Evolutionary conservation across 2,113 vertebrate species (phyloP).

Genomic region (Cheirogaleus medius): DNA sequence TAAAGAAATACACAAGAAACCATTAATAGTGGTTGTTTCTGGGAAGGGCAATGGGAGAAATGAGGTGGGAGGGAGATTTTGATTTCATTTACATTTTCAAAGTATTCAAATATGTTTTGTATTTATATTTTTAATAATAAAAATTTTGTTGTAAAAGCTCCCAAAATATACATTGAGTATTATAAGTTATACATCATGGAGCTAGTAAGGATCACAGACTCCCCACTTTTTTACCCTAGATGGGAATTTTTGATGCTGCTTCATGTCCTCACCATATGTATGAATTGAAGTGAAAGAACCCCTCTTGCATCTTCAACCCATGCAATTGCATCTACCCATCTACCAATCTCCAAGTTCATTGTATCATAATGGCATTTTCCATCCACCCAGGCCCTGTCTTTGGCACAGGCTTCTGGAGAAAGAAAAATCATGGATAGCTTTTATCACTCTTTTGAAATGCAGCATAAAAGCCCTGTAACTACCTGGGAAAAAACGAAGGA

Average conservation of each 20-base stretch:
- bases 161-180: background rate
- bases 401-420: background rate
- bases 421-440: slow-evolving; percentile 30
- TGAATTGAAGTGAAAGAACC: background rate
- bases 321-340: background rate
- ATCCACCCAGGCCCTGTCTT: background rate
- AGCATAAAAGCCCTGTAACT: slow-evolving; percentile 20
- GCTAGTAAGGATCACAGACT: background rate
- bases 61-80: background rate
- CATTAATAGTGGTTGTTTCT: background rate
- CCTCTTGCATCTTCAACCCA: background rate
- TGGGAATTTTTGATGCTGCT: background rate
- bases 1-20: background rate
- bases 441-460: slow-evolving; percentile 62
- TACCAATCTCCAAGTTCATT: slow-evolving; percentile 27
- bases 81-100: background rate
- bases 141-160: background rate
- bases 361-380: background rate
- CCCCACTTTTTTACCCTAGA: background rate
- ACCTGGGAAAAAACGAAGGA: slow-evolving; percentile 2
- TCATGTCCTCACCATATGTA: background rate
- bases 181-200: background rate
- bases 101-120: background rate
- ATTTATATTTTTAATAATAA: background rate
- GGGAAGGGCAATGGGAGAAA: background rate